Conservation (phyloP, 2,797 vertebrate species). For the Emys orbicularis region DNA sequence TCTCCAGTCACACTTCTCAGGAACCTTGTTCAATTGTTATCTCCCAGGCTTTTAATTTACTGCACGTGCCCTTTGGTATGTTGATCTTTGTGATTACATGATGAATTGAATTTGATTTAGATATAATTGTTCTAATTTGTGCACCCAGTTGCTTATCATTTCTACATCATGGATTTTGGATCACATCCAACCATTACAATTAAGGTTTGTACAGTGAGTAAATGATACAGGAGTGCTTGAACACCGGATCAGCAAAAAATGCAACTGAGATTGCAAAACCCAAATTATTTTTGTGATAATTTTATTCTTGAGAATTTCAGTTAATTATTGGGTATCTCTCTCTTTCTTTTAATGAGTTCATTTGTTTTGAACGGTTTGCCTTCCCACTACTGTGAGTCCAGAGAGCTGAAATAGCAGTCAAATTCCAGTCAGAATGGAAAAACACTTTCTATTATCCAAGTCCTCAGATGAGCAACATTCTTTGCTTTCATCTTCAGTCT, state of each 20-base stretch:
- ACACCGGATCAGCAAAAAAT: neutral
- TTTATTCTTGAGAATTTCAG: neutral
- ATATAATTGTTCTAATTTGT: conserved; percentile 45
- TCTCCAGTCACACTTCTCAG: neutral
- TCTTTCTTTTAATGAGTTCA: neutral
- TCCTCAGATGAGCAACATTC: neutral
- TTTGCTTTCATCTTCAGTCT: neutral
- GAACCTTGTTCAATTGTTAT: fast-evolving
- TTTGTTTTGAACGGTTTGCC: fast-evolving
- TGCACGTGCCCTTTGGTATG: neutral
- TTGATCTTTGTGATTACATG: conserved; percentile 23
- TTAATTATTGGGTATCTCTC: fast-evolving
- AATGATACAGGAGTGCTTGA: conserved; percentile 7
- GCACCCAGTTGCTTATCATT: neutral
- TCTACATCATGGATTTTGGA: neutral
- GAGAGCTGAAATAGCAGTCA: fast-evolving
- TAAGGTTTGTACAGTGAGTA: neutral
- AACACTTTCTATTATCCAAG: fast-evolving
- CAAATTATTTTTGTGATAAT: fast-evolving
- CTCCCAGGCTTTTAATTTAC: neutral
- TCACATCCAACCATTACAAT: conserved; percentile 12
- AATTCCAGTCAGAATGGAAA: neutral
- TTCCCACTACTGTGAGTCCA: fast-evolving
- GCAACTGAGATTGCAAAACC: conserved; percentile 23
- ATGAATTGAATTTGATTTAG: conserved; percentile 38